A percentile compares a stretch with the other conserved stretches of the same genome.
These are phyloP conservation scores for Tenthredo amoena DNA, from an alignment of 2,888 invertebrate species.

Conservation along the genomic window DNA sequence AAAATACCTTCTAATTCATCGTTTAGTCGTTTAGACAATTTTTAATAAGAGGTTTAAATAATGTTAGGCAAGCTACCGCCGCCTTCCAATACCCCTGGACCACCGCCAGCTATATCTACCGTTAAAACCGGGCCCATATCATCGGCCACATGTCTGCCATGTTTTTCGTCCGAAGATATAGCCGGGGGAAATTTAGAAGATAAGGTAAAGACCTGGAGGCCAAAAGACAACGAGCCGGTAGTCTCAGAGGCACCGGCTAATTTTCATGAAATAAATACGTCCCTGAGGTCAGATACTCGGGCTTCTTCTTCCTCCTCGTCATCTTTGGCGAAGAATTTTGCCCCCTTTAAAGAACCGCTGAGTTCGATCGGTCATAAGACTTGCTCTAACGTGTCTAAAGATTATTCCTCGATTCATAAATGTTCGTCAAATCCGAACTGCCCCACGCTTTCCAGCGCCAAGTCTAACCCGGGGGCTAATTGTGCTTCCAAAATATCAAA, in stretches of 20 bases:
- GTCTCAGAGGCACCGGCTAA: conserved; percentile 66
- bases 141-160: conserved; percentile 68
- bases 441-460: conserved; percentile 57
- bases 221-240: conserved; percentile 62
- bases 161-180: conserved; percentile 69
- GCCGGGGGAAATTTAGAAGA: conserved; percentile 63
- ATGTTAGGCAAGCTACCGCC: conserved; percentile 74
- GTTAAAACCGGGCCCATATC: conserved; percentile 54
- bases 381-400: neutral
- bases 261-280: conserved; percentile 58
- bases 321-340: conserved; percentile 56
- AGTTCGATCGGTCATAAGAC: conserved; percentile 50
- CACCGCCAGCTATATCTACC: conserved; percentile 58
- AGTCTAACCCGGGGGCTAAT: conserved; percentile 49
- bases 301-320: conserved; percentile 50
- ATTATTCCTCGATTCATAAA: conserved; percentile 62
- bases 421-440: conserved; percentile 68
- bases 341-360: conserved; percentile 59
- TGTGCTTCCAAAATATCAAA: conserved; percentile 63
- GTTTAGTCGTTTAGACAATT: conserved; percentile 49
- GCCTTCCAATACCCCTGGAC: conserved; percentile 69
- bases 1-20: neutral
- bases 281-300: conserved; percentile 60
- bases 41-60: conserved; percentile 10
- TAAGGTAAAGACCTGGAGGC: conserved; percentile 68